Evolutionary conservation across 2,797 vertebrate genomes (phyloP).

Genomic region (Lacerta bilineata): DNA sequence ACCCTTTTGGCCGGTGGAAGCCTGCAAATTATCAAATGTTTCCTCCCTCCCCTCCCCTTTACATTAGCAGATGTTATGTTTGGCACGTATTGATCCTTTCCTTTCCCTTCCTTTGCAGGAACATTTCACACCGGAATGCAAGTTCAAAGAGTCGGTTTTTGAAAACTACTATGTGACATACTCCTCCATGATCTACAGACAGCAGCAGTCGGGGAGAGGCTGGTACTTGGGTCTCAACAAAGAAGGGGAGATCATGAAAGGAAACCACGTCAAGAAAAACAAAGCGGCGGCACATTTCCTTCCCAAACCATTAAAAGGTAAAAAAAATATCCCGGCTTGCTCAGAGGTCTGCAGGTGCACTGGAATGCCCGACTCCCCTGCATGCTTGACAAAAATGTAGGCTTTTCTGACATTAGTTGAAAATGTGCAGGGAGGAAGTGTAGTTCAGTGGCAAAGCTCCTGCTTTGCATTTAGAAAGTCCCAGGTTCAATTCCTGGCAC

Average conservation of each 20-base stretch:
- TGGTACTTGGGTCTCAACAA: conserved; percentile 99
- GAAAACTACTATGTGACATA: conserved; percentile 99
- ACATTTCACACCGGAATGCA: conserved; percentile 99
- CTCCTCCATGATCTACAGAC: conserved; percentile 99
- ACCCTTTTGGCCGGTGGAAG: not conserved
- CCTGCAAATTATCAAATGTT: conserved; percentile 27
- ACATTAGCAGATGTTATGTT: conserved; percentile 37
- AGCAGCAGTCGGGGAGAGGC: conserved; percentile 97
- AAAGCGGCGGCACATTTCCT: conserved; percentile 99
- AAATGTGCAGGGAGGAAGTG: no score
- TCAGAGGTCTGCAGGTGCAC: not conserved
- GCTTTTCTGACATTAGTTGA: not conserved
- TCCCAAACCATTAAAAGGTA: conserved; percentile 99
- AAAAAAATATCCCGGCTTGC: not conserved
- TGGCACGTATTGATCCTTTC: conserved; percentile 54
- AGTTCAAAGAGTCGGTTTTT: conserved; percentile 99
- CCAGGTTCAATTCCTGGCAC: no score
- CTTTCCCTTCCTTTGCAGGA: conserved; percentile 84
- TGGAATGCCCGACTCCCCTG: not conserved
- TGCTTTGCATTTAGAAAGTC: no score
- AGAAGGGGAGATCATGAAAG: conserved; percentile 99
- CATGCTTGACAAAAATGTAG: not conserved
- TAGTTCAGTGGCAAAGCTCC: no score
- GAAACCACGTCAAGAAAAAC: conserved; percentile 99
- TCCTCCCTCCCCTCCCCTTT: not conserved